These are phyloP conservation scores for Babyrousa celebensis DNA, from an alignment of 2,797 vertebrate species.

Conservation along the genomic window DNA sequence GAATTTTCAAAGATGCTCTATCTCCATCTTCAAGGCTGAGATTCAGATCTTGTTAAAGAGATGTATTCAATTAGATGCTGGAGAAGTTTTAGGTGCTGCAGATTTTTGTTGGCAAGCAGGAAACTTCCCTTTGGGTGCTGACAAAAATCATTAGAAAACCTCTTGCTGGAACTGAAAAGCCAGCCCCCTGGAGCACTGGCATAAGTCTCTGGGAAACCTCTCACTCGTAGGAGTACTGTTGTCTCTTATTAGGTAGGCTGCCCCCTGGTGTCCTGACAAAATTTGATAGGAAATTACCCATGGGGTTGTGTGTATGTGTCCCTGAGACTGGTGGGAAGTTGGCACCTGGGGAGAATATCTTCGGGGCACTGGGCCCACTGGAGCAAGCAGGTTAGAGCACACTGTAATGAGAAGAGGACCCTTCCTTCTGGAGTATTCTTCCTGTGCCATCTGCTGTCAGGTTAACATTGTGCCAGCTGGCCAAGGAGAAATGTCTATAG, in stretches of 20 bases:
- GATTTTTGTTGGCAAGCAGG: neutral
- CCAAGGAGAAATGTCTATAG: neutral
- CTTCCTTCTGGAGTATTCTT: neutral
- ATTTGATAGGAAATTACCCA: neutral
- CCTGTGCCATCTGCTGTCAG: constrained; percentile 44
- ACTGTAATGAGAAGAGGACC: constrained; percentile 3
- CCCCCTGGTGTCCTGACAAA: neutral
- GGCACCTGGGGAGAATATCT: neutral
- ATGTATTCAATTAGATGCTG: neutral
- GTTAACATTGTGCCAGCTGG: constrained; percentile 38
- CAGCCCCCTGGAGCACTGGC: neutral
- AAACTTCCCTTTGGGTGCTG: neutral
- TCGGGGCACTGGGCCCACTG: neutral
- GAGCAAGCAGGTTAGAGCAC: neutral
- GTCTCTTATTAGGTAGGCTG: neutral
- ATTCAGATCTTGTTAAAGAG: constrained; percentile 22
- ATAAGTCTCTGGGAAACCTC: neutral
- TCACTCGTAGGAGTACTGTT: neutral
- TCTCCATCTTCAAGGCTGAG: neutral
- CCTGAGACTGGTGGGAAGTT: neutral
- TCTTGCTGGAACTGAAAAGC: neutral
- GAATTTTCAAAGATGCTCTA: neutral
- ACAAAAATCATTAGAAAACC: neutral
- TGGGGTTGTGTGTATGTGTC: neutral
- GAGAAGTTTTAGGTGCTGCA: neutral